Evolutionary conservation across 2,113 vertebrate species (phyloP), one percentile per base, ranked within the genome.

Genomic region (Nipponia nippon): DNA sequence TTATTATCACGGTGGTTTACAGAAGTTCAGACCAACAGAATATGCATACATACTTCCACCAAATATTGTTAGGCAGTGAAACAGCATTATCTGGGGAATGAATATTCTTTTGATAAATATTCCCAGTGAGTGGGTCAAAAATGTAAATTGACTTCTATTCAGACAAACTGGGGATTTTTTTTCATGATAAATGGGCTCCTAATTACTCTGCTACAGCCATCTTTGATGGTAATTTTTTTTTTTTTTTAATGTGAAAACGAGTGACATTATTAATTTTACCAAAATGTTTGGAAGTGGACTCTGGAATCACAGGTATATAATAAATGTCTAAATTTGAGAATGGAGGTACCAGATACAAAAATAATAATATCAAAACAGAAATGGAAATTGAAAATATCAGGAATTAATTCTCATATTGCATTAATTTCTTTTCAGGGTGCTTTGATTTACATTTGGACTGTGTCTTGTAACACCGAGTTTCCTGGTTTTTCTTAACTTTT

Each of bases 91-190:
- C 84, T 71, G 47, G 81, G 97, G 96, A 59, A 29, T 85, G 59
- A 88, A 97, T 89, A 91, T 89, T 96, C 95, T 94, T 96, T 96
- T 98, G 96, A 96, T 97, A 97, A 97, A 97, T 95, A 92, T 91
- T 94, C 90, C 97, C 94, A 89, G 69, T 69, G 88, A 95, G 85
- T 90, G 73, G 92, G 91, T 97, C 95, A 96, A 97, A 97, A 97
- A 97, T 97, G 83, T 94, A 98, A 97, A 98, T 97, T 5, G 26
- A 95, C 79, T 94, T 96, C 84, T 96, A 94, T 97, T 97, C 81
- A 96, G 92, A 93, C 86, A 92, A 83, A 96, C 89, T 95, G 62
- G 75, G 82, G 82, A 96, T 55, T 79, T 73, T 95, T 77, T 97
- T 90, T 92, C 27, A 44, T 79, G 85, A 80, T 84, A 98, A 97